Evolutionary conservation across 1,140 invertebrate genomes (phyloP).

Genomic region (Metopolophium dirhodum): DNA sequence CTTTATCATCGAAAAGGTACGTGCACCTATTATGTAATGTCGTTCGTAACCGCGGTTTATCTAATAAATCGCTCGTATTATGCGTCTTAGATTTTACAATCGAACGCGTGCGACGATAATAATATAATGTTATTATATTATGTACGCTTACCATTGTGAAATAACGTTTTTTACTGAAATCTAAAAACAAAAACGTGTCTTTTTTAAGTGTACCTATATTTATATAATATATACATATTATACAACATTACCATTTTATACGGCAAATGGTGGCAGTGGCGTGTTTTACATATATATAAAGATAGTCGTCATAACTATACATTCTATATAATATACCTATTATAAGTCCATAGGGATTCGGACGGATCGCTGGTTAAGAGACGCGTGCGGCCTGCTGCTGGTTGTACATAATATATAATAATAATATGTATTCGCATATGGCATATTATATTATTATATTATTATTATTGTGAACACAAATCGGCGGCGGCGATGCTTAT

Average conservation of each 20-base stretch:
- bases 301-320: too few relatives aligned
- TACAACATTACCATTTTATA: neutral
- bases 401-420: too few relatives aligned
- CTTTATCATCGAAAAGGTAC: neutral
- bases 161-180: neutral
- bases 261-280: neutral
- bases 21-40: neutral
- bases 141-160: neutral
- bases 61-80: neutral
- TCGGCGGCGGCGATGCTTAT: neutral
- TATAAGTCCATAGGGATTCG: too few relatives aligned
- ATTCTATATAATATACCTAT: too few relatives aligned
- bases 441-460: neutral
- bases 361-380: too few relatives aligned
- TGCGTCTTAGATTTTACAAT: neutral
- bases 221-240: too few relatives aligned
- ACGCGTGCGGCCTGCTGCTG: too few relatives aligned
- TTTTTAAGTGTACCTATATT: neutral
- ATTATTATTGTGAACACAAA: neutral
- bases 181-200: neutral
- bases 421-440: too few relatives aligned
- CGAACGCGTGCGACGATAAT: neutral
- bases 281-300: too few relatives aligned
- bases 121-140: neutral
- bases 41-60: neutral